phyloP scores from a whole-genome alignment of 2,113 vertebrate genomes.

The Piaya cayana region DNA sequence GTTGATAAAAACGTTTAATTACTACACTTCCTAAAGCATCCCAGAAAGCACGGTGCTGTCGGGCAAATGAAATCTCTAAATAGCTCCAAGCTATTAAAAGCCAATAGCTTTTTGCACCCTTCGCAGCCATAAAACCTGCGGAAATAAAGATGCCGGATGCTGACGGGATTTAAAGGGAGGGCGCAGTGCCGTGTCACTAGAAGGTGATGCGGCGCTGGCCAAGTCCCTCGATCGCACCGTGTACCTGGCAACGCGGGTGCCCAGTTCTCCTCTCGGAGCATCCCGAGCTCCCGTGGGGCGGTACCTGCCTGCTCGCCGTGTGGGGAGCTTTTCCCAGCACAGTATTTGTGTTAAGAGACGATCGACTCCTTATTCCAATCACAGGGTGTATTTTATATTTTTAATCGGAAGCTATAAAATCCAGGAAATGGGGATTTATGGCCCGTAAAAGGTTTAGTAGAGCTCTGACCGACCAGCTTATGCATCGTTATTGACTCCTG shows the following conservation, averaged over 20 bases:
- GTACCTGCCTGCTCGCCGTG: not conserved
- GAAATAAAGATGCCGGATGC: not conserved
- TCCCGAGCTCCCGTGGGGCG: not conserved
- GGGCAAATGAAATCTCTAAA: not conserved
- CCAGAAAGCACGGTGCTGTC: not conserved
- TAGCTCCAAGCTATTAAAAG: not conserved
- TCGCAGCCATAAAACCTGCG: not conserved
- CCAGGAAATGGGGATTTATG: conserved; percentile 69
- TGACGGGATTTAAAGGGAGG: not conserved
- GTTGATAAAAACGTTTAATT: not conserved
- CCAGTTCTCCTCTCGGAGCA: not conserved
- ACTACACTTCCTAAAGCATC: not conserved
- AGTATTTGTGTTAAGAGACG: not conserved
- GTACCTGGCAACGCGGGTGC: not conserved
- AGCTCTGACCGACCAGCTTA: conserved; percentile 49
- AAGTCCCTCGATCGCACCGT: not conserved
- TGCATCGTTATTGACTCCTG: conserved; percentile 34
- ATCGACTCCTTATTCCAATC: not conserved
- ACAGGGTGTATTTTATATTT: not conserved
- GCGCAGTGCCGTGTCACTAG: not conserved
- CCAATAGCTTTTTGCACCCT: not conserved
- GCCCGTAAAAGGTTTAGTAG: conserved; percentile 58
- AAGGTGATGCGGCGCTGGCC: not conserved
- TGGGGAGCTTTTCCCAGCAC: not conserved
- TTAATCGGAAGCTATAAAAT: conserved; percentile 56